Evolutionary conservation across 2,888 invertebrate species (phyloP).

Genomic region (Acronicta leporina): DNA sequence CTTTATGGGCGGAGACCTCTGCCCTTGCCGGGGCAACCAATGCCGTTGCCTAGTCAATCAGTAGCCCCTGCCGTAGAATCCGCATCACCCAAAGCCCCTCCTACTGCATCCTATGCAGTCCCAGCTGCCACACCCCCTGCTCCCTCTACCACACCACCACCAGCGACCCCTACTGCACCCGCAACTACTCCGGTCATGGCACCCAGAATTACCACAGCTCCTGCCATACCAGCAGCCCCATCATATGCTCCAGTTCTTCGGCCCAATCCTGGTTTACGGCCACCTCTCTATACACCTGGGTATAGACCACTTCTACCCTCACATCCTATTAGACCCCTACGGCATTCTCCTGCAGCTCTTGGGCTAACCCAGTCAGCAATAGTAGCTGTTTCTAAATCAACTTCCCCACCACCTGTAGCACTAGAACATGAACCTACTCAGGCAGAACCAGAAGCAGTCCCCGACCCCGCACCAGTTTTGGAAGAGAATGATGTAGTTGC

Average conservation of each 20-base stretch:
- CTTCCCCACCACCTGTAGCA: neutral
- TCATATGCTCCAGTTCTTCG: neutral
- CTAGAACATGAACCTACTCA: no score
- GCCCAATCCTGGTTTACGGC: neutral
- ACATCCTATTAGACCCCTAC: constrained; percentile 3
- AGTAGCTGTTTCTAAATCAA: neutral
- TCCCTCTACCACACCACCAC: neutral
- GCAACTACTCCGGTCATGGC: neutral
- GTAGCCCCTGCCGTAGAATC: neutral
- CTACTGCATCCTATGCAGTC: neutral
- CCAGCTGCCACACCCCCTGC: neutral
- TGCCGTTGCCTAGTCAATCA: neutral
- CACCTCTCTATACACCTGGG: neutral
- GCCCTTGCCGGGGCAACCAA: constrained; percentile 3
- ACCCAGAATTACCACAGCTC: neutral
- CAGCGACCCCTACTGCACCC: neutral
- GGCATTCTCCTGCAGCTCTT: neutral
- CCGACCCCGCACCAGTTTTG: neutral
- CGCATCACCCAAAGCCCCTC: neutral
- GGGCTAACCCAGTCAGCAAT: neutral
- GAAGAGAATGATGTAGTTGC: neutral
- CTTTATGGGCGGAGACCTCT: constrained; percentile 11
- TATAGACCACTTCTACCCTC: constrained; percentile 12
- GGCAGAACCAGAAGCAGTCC: neutral
- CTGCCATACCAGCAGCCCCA: neutral